Evolutionary conservation across 2,797 vertebrate genomes (phyloP).

Genomic region (Vultur gryphus): DNA sequence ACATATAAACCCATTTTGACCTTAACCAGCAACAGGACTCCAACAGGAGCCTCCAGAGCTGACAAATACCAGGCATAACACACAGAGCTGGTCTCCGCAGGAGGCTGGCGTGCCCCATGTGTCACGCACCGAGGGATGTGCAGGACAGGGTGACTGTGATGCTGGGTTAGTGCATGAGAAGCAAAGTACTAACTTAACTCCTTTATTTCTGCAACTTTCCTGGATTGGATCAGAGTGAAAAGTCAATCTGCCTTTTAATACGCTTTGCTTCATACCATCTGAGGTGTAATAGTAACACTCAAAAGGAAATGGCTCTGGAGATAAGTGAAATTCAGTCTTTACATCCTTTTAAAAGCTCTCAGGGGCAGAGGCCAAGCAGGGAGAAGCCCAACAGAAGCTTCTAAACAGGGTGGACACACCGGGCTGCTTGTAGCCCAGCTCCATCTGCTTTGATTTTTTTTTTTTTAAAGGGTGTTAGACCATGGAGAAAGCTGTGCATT

Average conservation of each 20-base stretch:
- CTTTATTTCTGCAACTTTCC: background rate
- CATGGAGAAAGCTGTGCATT: background rate
- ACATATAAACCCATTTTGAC: background rate
- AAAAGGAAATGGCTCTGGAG: background rate
- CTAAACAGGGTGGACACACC: background rate
- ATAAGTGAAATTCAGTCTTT: background rate
- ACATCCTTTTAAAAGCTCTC: conserved; percentile 1
- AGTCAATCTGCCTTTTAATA: background rate
- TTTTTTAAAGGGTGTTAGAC: background rate
- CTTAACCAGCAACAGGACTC: background rate
- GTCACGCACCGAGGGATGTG: accelerated
- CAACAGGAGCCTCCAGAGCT: background rate
- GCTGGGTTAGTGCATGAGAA: background rate
- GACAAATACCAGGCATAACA: background rate
- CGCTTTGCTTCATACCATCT: background rate
- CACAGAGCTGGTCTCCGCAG: background rate
- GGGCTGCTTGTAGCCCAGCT: background rate
- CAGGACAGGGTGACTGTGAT: background rate
- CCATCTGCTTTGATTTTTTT: background rate
- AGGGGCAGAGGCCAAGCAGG: background rate
- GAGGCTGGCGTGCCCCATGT: background rate
- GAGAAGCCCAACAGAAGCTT: background rate
- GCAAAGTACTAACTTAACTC: background rate
- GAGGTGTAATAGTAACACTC: background rate
- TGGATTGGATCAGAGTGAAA: background rate